Base-by-base conservation (phyloP, 2,888 invertebrate species). In the Oxystoma pomonae region DNA sequence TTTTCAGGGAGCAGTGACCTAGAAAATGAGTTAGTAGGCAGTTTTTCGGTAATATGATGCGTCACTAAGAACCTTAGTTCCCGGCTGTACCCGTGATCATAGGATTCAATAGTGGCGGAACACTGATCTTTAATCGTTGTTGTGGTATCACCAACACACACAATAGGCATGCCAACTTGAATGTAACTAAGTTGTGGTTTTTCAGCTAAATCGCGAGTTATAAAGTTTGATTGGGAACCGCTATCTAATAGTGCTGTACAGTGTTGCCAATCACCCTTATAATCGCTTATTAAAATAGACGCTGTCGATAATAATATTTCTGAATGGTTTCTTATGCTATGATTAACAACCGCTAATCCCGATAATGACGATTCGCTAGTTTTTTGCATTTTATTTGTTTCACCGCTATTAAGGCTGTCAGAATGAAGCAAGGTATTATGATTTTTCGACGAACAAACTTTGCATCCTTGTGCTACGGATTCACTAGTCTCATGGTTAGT, bases 221-320 rank as follows among this genome's bases (percentile, higher is more conserved):
- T 57, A 51, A 63, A 63, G 55, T 18, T 63, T 2, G 61, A 21
- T 20, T 63, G 57, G 16, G 63, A 63, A 16, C 60, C 63, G 55
- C 51, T 63, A 56, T 63, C 60, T 20, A 60, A 50, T 9, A 63
- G 35, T 18, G 51, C 60, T 18, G 53, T 22, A 53, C 59, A 63
- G n/a, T 49, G 53, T 49, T 56, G 56, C 12, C n/a, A 3, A 1
- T 21, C 21, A 20, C 55, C 52, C 19, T 60, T 12, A n/a, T 19
- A 35, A 35, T 57, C 59, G 17, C 49, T 35, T 2, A 63, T 56
- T 20, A 17, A 20, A 51, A 63, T 55, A 7, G 59, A 17, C 12
- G 59, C 63, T 16, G 63, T 59, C 1, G 63, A 63, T 20, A 59
- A 51, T 7, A 63, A n/a, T 16, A 20, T 57, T 18, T 12, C 18